Conservation (phyloP, 2,797 vertebrate species). For the Pampus argenteus region DNA sequence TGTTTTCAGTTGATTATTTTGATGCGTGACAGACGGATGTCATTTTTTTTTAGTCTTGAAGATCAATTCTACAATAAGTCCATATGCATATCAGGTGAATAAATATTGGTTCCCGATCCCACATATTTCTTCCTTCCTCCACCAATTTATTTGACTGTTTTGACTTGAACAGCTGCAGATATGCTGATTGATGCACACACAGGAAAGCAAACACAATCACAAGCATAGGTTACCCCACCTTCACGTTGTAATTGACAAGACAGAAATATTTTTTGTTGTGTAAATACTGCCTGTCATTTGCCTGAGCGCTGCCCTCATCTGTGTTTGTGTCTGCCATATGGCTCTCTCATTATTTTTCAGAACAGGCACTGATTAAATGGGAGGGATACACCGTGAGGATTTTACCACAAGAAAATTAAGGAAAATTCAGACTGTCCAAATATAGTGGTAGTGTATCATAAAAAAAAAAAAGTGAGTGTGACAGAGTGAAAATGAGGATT, state of each 20-base stretch:
- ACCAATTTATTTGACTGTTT: neutral
- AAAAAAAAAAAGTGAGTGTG: neutral
- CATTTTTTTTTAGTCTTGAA: neutral
- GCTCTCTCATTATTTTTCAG: constrained; percentile 55
- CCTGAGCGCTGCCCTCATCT: constrained; percentile 51
- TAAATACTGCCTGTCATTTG: constrained; percentile 58
- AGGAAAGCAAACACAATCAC: constrained; percentile 43
- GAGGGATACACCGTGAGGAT: constrained; percentile 26
- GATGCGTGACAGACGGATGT: neutral
- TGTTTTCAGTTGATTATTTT: neutral
- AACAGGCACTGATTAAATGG: constrained; percentile 51
- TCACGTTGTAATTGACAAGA: constrained; percentile 42
- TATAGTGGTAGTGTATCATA: too few species aligned
- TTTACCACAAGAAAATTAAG: constrained; percentile 18
- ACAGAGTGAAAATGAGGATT: neutral
- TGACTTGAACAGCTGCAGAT: constrained; percentile 36
- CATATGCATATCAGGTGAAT: neutral
- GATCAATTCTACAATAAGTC: neutral
- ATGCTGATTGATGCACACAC: constrained; percentile 48
- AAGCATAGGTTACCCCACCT: constrained; percentile 28
- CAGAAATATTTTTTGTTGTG: constrained; percentile 35
- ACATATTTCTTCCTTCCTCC: neutral
- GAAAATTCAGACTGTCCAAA: neutral
- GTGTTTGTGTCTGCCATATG: constrained; percentile 63
- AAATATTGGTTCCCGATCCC: neutral